Evolutionary conservation across 2,113 vertebrate genomes (phyloP).

Genomic region (Rhombomys opimus): DNA sequence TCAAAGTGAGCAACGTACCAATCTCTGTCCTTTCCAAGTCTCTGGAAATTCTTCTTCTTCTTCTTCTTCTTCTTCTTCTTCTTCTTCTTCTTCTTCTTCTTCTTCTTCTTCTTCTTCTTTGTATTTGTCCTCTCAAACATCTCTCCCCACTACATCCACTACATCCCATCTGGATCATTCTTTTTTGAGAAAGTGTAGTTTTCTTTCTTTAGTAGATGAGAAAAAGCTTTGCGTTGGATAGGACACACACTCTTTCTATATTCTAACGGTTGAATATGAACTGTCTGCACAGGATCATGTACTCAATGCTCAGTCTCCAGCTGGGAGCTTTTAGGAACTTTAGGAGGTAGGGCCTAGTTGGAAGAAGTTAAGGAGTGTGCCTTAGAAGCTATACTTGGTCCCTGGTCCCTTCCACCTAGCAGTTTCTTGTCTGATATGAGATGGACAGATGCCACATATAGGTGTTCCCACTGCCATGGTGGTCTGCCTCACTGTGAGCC

Average conservation of each 20-base stretch:
- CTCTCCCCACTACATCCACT: background rate
- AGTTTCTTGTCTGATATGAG: background rate
- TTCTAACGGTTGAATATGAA: background rate
- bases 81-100: no score
- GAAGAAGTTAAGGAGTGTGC: no score
- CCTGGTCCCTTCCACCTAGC: background rate
- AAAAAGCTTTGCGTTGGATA: background rate
- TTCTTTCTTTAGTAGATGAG: background rate
- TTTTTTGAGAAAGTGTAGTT: constrained; percentile 2
- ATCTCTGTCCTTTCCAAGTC: background rate
- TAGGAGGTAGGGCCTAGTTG: background rate
- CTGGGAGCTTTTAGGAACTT: background rate
- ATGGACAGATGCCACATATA: background rate
- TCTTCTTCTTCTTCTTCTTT: background rate
- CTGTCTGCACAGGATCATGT: background rate
- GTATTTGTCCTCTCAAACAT: background rate
- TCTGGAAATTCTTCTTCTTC: background rate
- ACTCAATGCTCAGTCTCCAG: background rate
- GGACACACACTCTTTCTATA: background rate
- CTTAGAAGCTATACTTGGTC: background rate
- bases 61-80: no score
- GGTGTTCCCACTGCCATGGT: background rate
- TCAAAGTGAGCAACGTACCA: background rate
- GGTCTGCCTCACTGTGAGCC: background rate
- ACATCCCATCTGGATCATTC: background rate